phyloP scores from a whole-genome alignment of 2,888 invertebrate species.

The Allolobophora icterica region DNA sequence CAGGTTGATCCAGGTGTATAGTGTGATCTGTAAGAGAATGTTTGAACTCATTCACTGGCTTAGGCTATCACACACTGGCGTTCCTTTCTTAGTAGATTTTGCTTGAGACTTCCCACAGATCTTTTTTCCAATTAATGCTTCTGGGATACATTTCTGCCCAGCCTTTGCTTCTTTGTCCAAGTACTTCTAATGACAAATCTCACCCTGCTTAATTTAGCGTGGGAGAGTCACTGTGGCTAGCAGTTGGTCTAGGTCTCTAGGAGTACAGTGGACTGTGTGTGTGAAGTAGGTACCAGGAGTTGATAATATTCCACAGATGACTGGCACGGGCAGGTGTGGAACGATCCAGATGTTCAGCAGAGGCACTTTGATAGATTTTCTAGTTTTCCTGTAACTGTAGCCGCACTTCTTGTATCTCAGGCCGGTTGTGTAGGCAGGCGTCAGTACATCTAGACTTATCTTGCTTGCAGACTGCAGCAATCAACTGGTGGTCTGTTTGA shows the following conservation, averaged over 20 bases:
- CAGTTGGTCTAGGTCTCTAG: neutral
- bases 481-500: constrained; percentile 23
- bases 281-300: neutral
- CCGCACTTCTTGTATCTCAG: neutral
- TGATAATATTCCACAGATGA: constrained; percentile 12
- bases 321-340: neutral
- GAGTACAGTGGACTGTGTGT: neutral
- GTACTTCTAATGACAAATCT: neutral
- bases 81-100: neutral
- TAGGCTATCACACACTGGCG: neutral
- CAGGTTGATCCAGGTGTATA: neutral
- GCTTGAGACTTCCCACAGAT: neutral
- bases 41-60: neutral
- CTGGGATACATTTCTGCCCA: neutral
- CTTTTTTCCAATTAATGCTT: neutral
- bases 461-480: neutral
- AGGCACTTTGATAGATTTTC: neutral
- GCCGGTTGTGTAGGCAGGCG: neutral
- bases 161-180: neutral
- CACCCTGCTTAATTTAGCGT: neutral
- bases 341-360: neutral
- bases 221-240: neutral
- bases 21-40: neutral
- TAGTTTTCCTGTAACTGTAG: neutral
- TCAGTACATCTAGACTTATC: neutral